Evolutionary conservation across 1,140 invertebrate species (phyloP).

Genomic region (Hypsibius dujardini): DNA sequence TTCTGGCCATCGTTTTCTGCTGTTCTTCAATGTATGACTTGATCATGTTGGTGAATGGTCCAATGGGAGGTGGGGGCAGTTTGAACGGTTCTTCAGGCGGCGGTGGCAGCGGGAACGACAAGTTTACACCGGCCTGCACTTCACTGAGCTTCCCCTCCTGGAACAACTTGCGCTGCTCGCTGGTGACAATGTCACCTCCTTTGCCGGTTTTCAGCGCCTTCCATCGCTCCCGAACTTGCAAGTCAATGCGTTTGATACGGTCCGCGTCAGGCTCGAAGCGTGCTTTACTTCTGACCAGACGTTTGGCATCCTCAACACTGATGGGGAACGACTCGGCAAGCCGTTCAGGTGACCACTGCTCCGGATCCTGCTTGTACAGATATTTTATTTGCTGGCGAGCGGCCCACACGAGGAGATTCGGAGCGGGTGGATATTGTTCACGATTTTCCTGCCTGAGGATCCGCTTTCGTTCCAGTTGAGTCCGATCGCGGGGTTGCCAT

Average conservation of each 20-base stretch:
- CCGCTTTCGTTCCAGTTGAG: too few relatives aligned
- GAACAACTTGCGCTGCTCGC: background rate
- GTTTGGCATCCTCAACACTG: slow-evolving; percentile 34
- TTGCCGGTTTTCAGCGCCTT: slow-evolving; percentile 5
- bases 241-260: background rate
- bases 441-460: too few relatives aligned
- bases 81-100: background rate
- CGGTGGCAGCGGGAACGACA: background rate
- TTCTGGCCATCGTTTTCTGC: too few relatives aligned
- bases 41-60: background rate
- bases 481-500: too few relatives aligned
- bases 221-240: background rate
- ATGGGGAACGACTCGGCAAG: slow-evolving; percentile 61
- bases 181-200: background rate
- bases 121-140: background rate
- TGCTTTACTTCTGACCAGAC: slow-evolving; percentile 23
- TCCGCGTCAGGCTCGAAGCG: background rate
- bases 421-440: slow-evolving; percentile 28
- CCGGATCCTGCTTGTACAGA: slow-evolving; percentile 45
- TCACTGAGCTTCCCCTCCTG: background rate
- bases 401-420: slow-evolving; percentile 57
- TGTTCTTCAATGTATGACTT: background rate
- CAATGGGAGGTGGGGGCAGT: background rate
- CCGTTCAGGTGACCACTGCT: slow-evolving; percentile 51
- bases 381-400: slow-evolving; percentile 63